These are phyloP conservation scores for Acropora yongei DNA, from an alignment of 64 coral and sea anemone genomes.

Conservation along the genomic window DNA sequence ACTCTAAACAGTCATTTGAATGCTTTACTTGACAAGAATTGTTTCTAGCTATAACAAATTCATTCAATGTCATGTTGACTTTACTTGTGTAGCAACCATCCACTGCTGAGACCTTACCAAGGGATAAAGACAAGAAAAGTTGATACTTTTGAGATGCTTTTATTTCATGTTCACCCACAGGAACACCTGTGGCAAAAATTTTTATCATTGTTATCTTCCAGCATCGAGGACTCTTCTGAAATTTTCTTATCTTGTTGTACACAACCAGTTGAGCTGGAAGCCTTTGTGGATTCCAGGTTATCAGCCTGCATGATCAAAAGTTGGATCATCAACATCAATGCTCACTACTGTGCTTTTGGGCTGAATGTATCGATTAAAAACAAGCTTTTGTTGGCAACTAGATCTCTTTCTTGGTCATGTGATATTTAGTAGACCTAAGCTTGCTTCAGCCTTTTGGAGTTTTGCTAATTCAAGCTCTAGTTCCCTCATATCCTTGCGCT, in stretches of 20 bases:
- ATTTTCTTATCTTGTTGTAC: no score
- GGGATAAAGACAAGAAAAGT: slow-evolving; percentile 22
- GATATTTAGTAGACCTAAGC: background rate
- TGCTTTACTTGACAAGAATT: slow-evolving; percentile 27
- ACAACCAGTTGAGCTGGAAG: no score
- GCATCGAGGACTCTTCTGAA: no score
- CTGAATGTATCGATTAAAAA: no score
- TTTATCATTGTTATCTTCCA: background rate
- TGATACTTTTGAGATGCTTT: slow-evolving; percentile 21
- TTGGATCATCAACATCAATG: no score
- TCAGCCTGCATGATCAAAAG: no score
- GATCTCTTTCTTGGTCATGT: background rate
- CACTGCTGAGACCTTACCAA: slow-evolving; percentile 26
- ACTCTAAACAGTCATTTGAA: slow-evolving; percentile 33
- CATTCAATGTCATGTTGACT: slow-evolving; percentile 45
- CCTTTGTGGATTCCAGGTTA: no score
- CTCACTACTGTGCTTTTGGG: no score
- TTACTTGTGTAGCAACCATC: slow-evolving; percentile 50
- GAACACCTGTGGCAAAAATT: slow-evolving; percentile 8
- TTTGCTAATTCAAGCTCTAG: slow-evolving; percentile 43
- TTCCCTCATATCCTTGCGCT: slow-evolving; percentile 33
- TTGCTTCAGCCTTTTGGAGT: slow-evolving; percentile 1
- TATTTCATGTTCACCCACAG: slow-evolving; percentile 42
- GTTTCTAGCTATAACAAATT: slow-evolving; percentile 46
- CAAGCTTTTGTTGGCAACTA: no score